Base-by-base conservation (phyloP, 1,140 invertebrate genomes). In the Nautilus pompilius region DNA sequence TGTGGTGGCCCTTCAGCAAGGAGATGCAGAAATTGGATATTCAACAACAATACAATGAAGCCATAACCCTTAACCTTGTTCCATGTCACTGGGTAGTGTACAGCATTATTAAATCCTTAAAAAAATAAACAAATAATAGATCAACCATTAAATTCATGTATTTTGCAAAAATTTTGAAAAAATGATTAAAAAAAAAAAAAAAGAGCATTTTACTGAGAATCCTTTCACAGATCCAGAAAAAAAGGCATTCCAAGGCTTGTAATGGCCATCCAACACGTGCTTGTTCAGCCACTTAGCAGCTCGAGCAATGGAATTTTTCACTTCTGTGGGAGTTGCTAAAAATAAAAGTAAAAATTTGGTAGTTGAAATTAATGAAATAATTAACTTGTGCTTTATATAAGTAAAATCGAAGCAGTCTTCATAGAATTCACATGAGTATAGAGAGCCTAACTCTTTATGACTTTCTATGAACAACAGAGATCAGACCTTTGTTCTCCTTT, bases 191-290 rank as follows among this genome's bases (percentile, higher is more conserved):
- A 3, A 8, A 22, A 15, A 17, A 13, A 41, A 34, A 3, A 58
- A 57, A 49, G 33, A 22, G 59, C 41, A 60, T 67, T 58, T 66
- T n/a, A 73, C 71, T 13, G 60, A 67, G 29, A 55, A 63, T 3
- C 74, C 72, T 68, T 76, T 76, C 2, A 72, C 67, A n/a, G 72
- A 78, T 10, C 75, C 77, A 1, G 78, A 80, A 64, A 79, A 80
- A 62, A 80, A 80, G 33, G 74, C 70, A 46, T 80, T 80, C 71
- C 73, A 78, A 5, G 75, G 71, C 60, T 79, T 72, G 48, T 73
- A 79, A 8, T 72, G 67, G 5, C 65, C 62, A 22, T 59, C 57
- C 5, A 78, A 63, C 8, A 73, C 63, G 54, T 77, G 66, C 5
- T 62, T 53, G 24, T 60, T 51, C 20, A 80, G 48, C 64, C 72